Conservation (phyloP, 2,113 vertebrate species). For the Ceyx margarethae region DNA sequence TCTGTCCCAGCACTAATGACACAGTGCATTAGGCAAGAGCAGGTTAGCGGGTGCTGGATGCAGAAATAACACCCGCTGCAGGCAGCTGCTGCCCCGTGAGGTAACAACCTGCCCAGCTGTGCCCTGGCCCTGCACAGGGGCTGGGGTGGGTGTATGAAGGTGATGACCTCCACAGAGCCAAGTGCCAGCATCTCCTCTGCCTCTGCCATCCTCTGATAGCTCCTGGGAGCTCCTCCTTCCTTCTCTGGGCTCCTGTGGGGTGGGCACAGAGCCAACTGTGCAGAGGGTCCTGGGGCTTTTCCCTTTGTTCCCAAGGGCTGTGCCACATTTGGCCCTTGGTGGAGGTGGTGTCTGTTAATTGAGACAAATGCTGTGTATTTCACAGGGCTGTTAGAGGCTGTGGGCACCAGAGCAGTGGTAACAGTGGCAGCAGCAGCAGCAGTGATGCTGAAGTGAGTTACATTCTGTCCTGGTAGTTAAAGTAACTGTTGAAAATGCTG, state of each 20-base stretch:
- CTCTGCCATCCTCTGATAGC: background rate
- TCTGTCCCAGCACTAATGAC: background rate
- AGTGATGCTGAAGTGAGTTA: background rate
- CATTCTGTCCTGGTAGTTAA: background rate
- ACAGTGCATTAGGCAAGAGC: no score
- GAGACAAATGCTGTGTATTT: rapidly evolving
- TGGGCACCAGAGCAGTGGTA: background rate
- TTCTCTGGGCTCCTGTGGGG: background rate
- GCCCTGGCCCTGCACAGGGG: background rate
- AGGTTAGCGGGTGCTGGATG: rapidly evolving
- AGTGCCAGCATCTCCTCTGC: background rate
- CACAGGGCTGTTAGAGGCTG: background rate
- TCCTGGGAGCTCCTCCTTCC: background rate
- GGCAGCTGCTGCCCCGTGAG: rapidly evolving
- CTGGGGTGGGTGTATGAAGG: background rate
- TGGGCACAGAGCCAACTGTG: background rate
- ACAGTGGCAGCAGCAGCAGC: background rate
- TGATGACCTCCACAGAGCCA: background rate
- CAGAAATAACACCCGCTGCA: rapidly evolving
- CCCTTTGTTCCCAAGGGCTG: background rate
- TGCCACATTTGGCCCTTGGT: rapidly evolving
- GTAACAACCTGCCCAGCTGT: background rate
- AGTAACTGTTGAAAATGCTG: background rate
- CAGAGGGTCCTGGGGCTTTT: no score
- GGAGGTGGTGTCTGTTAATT: background rate